Base-by-base conservation (phyloP, 2,888 invertebrate genomes). In the Biston betularia region DNA sequence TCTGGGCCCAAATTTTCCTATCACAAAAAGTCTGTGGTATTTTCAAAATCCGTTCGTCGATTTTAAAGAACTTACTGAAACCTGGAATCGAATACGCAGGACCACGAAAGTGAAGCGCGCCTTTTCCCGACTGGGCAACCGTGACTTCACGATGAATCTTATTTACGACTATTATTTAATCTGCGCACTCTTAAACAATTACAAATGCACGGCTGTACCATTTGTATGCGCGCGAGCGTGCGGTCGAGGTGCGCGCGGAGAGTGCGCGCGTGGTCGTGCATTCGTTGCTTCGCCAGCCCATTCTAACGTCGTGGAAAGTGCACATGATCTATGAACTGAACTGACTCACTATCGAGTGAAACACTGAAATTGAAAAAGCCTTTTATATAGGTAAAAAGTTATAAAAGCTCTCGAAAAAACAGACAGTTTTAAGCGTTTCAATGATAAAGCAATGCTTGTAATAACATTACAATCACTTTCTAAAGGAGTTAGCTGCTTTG, bases 211-310 rank as follows among this genome's bases (percentile, higher is more conserved):
- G 42, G 10, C 24, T 60, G 40, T 40, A 59, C 49, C 52, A 59
- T 58, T 49, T 38, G 57, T 52, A 66, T 66, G 60, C 57, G 58
- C 24, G 48, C 49, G 59, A 60, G 58, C 24, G 48, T 49, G 59
- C 60, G 56, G 57, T 14, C 52, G 45, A 33, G 9, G 35, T 58
- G 60, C 10, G 15, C 42, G 50, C 3, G 50, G 49, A 69, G 62
- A 68, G 64, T 33, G 56, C 42, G 65, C 53, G 59, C 72, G 63
- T 68, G 69, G 35, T 9, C 50, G 69, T 48, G 70, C 70, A 70
- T 69, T 50, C 58, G 59, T 69, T 69, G 63, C 56, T 65, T 72
- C 60, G 67, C 60, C 73, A 73, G 72, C 71, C 70, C 46, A 53
- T 48, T 49, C 49, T 46, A 54, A 66, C 59, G 54, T 44, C 34